phyloP scores from a whole-genome alignment of 2,113 vertebrate genomes.

The Onychostruthus taczanowskii region DNA sequence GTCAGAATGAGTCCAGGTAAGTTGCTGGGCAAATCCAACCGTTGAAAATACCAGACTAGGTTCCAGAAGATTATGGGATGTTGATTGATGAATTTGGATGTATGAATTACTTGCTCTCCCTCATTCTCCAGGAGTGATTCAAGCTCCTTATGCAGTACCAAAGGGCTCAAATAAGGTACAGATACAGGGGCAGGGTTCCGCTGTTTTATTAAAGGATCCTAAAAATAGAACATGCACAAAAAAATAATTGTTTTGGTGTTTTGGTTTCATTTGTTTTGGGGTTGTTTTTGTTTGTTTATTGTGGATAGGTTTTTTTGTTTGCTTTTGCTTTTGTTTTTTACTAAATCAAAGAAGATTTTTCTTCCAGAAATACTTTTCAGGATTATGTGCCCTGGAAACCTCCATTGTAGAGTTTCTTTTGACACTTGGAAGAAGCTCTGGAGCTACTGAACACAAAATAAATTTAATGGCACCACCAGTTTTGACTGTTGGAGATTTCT shows the following conservation, averaged over 20 bases:
- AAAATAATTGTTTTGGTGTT: accelerated
- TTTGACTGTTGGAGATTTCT: background rate
- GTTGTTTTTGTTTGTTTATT: background rate
- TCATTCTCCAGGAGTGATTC: constrained; percentile 96
- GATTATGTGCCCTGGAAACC: background rate
- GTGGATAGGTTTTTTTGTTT: accelerated
- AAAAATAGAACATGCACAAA: background rate
- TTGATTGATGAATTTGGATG: constrained; percentile 95
- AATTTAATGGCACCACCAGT: background rate
- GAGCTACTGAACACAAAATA: background rate
- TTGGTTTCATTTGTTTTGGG: background rate
- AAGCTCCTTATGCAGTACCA: constrained; percentile 95
- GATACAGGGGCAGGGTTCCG: constrained; percentile 90
- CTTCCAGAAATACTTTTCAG: background rate
- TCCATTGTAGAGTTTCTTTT: background rate
- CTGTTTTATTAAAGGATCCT: constrained; percentile 86
- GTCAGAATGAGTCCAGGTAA: constrained; percentile 93
- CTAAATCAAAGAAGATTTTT: background rate
- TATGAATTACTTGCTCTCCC: constrained; percentile 95
- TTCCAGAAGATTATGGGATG: constrained; percentile 99
- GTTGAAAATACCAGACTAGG: constrained; percentile 95
- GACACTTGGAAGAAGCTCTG: background rate
- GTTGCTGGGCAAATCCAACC: constrained; percentile 91
- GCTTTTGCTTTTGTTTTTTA: background rate
- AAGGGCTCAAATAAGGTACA: constrained; percentile 93